A percentile compares a stretch with the other conserved stretches of the same genome.
phyloP scores from a whole-genome alignment of 2,888 invertebrate genomes.

The Callyntrura sp. region DNA sequence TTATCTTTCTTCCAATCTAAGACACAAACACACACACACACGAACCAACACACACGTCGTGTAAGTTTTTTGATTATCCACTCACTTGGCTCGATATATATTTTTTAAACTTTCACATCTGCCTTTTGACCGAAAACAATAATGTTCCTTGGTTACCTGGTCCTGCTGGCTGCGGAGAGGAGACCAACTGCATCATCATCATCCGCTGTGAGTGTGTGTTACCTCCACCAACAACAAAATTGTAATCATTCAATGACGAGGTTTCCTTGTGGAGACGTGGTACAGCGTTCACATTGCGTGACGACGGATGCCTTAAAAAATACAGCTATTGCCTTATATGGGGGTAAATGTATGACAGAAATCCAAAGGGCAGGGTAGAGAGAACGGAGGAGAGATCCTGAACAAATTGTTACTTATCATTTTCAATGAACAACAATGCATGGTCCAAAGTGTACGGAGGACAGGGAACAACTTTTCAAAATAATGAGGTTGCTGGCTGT shows the following conservation, averaged over 20 bases:
- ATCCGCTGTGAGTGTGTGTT: no score
- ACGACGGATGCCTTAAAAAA: slow-evolving; percentile 49
- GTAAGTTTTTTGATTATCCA: slow-evolving; percentile 16
- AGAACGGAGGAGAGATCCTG: slow-evolving; percentile 9
- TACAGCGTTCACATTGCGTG: slow-evolving; percentile 33
- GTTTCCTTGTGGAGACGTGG: background rate
- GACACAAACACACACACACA: no score
- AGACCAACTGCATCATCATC: background rate
- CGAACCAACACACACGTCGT: no score
- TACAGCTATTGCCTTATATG: slow-evolving; percentile 33
- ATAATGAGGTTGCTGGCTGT: no score
- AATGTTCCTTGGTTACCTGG: slow-evolving; percentile 21
- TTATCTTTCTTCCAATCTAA: slow-evolving; percentile 16
- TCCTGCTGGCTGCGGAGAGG: background rate
- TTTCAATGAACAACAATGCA: background rate
- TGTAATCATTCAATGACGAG: background rate
- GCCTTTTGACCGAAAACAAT: slow-evolving; percentile 22
- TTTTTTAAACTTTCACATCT: slow-evolving; percentile 38
- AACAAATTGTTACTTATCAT: slow-evolving; percentile 47
- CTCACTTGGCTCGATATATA: background rate
- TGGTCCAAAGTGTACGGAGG: background rate
- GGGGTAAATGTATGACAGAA: slow-evolving; percentile 50
- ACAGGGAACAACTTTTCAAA: slow-evolving; percentile 22
- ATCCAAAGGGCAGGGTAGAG: slow-evolving; percentile 26
- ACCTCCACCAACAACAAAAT: slow-evolving; percentile 5